These are phyloP conservation scores for Callospermophilus lateralis DNA, from an alignment of 2,113 vertebrate species.

Conservation along the genomic window DNA sequence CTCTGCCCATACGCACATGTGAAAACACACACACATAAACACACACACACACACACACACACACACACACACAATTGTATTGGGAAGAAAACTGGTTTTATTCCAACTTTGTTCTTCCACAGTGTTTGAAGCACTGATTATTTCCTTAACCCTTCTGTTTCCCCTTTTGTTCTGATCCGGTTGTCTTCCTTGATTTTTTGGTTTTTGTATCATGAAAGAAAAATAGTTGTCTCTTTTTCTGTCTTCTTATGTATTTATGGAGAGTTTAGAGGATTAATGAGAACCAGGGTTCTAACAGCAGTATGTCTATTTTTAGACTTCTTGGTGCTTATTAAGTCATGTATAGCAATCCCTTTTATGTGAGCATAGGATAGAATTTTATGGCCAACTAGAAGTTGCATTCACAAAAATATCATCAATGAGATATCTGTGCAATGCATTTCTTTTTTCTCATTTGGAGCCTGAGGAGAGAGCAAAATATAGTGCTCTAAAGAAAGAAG, in stretches of 20 bases:
- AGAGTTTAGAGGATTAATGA: constrained; percentile 54
- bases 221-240: constrained; percentile 34
- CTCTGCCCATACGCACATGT: fast-evolving
- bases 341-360: background rate
- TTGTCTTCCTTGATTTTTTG: constrained; percentile 49
- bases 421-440: background rate
- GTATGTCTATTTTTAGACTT: constrained; percentile 6
- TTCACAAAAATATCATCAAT: constrained; percentile 41
- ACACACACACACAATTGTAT: background rate
- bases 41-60: fast-evolving
- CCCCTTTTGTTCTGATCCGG: background rate
- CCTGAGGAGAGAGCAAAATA: background rate
- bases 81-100: background rate
- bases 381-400: background rate
- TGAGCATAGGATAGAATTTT: constrained; percentile 10
- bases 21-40: fast-evolving
- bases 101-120: constrained; percentile 7
- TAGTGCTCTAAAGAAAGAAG: background rate
- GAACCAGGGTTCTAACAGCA: constrained; percentile 11
- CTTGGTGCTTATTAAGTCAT: background rate
- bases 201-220: background rate
- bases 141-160: constrained; percentile 17
- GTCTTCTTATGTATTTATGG: constrained; percentile 21
- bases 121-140: constrained; percentile 10
- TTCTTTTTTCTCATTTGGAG: background rate